Evolutionary conservation across 2,113 vertebrate genomes (phyloP).

Genomic region (Bucco capensis): DNA sequence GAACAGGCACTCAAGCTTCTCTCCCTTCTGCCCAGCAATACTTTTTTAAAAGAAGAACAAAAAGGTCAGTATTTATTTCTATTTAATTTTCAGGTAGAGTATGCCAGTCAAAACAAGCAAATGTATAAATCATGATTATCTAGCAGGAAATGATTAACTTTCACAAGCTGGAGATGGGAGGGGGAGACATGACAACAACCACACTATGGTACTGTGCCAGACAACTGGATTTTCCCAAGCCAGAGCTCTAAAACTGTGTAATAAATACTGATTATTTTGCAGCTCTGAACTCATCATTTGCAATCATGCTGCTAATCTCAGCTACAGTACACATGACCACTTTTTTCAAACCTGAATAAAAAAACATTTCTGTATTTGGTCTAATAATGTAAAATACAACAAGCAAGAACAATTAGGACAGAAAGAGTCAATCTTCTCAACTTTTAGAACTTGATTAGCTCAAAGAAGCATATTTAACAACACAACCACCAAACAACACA

Average conservation of each 20-base stretch:
- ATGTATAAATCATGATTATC: not conserved
- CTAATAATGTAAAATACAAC: not conserved
- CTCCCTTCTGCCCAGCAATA: not conserved
- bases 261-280: not conserved
- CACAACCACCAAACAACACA: not conserved
- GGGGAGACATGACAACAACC: not conserved
- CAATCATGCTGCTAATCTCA: not conserved
- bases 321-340: not conserved
- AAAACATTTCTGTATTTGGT: not conserved
- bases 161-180: not conserved
- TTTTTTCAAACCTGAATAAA: not conserved
- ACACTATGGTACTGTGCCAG: not conserved
- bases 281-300: not conserved
- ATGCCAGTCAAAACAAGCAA: not conserved
- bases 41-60: not conserved
- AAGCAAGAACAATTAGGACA: not conserved
- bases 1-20: not conserved
- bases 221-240: not conserved
- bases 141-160: not conserved
- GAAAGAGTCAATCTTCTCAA: not conserved
- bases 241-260: not conserved
- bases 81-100: not conserved
- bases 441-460: not conserved
- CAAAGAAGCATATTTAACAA: not conserved
- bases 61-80: not conserved